A percentile compares a stretch with the other conserved stretches of the same genome.
Conservation (phyloP, 1,140 invertebrate species). For the Mya arenaria region DNA sequence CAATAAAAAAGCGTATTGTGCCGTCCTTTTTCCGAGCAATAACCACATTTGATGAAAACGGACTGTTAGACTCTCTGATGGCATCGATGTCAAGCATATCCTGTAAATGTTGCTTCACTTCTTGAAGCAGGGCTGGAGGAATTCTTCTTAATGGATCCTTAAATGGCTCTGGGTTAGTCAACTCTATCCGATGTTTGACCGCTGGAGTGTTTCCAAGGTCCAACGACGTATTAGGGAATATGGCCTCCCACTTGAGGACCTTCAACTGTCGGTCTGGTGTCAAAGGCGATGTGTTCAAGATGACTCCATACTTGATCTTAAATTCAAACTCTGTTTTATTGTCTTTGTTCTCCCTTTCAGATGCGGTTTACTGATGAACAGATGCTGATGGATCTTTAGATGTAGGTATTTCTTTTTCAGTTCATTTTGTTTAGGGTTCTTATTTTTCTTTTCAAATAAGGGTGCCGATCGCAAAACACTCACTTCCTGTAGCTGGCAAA, state of each 20-base stretch:
- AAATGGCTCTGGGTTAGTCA: neutral
- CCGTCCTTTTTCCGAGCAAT: constrained; percentile 82
- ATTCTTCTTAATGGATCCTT: neutral
- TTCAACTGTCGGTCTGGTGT: neutral
- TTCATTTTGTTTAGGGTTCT: neutral
- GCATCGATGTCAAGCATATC: constrained; percentile 19
- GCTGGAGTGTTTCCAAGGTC: neutral
- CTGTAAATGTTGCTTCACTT: constrained; percentile 19
- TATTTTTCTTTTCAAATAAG: neutral
- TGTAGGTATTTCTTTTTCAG: neutral
- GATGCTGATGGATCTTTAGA: neutral
- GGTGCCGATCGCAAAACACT: constrained; percentile 3
- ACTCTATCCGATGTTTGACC: constrained; percentile 1
- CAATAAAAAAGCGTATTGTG: constrained; percentile 80
- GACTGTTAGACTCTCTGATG: constrained; percentile 23
- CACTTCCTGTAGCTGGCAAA: constrained; percentile 14
- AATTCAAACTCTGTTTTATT: too few species aligned
- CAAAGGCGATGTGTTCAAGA: neutral
- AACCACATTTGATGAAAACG: constrained; percentile 83
- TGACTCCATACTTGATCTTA: neutral
- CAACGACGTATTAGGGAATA: neutral
- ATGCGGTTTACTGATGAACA: neutral
- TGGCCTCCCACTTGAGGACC: neutral
- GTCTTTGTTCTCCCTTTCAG: too few species aligned
- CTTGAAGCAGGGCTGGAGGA: neutral